These are phyloP conservation scores for Holacanthus passer DNA, from an alignment of 2,113 vertebrate genomes.

Conservation along the genomic window DNA sequence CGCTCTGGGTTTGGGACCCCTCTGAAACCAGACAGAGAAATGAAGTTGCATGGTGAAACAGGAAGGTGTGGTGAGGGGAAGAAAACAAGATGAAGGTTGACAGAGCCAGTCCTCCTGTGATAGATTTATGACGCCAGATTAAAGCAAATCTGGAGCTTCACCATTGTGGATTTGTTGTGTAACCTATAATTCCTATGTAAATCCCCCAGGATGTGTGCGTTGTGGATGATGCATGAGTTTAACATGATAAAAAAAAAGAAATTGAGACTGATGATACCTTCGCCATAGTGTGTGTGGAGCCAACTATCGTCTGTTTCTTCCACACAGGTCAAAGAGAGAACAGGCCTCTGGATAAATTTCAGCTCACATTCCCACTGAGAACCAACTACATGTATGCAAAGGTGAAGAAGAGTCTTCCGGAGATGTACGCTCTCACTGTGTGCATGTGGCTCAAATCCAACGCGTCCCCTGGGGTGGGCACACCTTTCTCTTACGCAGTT, in stretches of 20 bases:
- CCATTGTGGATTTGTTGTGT: slow-evolving; percentile 76
- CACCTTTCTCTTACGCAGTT: slow-evolving; percentile 96
- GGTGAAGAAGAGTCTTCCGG: slow-evolving; percentile 95
- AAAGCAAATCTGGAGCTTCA: slow-evolving; percentile 63
- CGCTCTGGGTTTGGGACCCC: slow-evolving; percentile 9
- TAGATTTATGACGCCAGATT: slow-evolving; percentile 65
- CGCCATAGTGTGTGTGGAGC: too few relatives aligned
- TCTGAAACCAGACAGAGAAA: background rate
- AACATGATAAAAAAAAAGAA: slow-evolving; percentile 4
- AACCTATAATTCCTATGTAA: slow-evolving; percentile 67
- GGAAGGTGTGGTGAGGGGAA: background rate
- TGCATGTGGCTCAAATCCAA: slow-evolving; percentile 99
- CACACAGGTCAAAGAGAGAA: slow-evolving; percentile 93
- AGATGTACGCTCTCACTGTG: slow-evolving; percentile 97
- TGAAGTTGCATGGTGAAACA: background rate
- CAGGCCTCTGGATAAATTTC: slow-evolving; percentile 95
- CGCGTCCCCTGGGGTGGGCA: slow-evolving; percentile 95
- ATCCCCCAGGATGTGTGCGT: slow-evolving; percentile 44
- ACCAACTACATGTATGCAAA: slow-evolving; percentile 99
- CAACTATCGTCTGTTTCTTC: background rate
- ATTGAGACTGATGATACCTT: too few relatives aligned
- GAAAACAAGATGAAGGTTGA: slow-evolving; percentile 12
- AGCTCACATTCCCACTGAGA: slow-evolving; percentile 94
- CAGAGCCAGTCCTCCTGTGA: slow-evolving; percentile 25
- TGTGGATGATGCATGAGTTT: background rate